Evolutionary conservation across 2,888 invertebrate genomes (phyloP), one percentile per base, ranked within the genome.

Genomic region (Adelognathus sp.): DNA sequence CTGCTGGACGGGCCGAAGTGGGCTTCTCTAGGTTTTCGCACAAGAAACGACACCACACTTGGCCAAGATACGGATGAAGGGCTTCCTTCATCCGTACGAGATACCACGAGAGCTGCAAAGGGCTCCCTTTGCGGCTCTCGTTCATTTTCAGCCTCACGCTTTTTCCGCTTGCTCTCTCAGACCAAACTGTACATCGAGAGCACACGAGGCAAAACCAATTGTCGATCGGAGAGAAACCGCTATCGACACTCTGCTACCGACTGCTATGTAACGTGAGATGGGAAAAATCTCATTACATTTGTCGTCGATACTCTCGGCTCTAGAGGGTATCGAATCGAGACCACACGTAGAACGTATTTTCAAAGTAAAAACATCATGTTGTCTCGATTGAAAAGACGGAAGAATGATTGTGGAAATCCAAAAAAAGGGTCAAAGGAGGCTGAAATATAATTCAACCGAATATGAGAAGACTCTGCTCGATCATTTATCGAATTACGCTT

Each of bases 101-200:
- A n/a, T n/a, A n/a, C n/a, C n/a, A n/a, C n/a, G n/a, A n/a, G n/a
- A n/a, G n/a, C n/a, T n/a, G n/a, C n/a, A n/a, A n/a, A n/a, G n/a
- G 41, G 54, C 27, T 54, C 66, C 54, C 36, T 18, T 41, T 18
- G 54, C 16, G 18, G 54, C 16, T 41, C 29, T 14, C 39, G 66
- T 54, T 67, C 66, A 67, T 52, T 54, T 54, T 52, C 66, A 67
- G 66, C 39, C 52, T 67, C 41, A 3, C 29, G 18, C 36, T 67
- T n/a, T 29, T 31, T 11, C 29, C 44, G 21, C 18, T 27, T 21
- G 33, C 27, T 21, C 52, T 39, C 61, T 41, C 36, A n/a, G n/a
- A 11, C 60, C 18, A 16, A 60, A 61, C 60, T 39, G 52, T 71
- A 52, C 39, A 52, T 66, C 50, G 24, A n/a, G 24, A n/a, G n/a